Evolutionary conservation across 2,888 invertebrate species (phyloP).

Genomic region (Aphidius colemani): DNA sequence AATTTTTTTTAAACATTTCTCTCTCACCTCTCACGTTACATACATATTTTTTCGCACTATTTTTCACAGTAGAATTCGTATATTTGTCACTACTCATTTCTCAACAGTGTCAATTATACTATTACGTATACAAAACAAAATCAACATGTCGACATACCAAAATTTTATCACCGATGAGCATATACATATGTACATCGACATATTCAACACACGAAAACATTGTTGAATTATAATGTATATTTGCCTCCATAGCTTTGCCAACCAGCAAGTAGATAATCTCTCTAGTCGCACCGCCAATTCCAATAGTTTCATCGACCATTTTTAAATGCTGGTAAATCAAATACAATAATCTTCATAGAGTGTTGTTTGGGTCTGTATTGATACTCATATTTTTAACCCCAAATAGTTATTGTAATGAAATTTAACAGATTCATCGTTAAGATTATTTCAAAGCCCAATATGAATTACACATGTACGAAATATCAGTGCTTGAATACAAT

Average conservation of each 20-base stretch:
- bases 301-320: conserved; percentile 7
- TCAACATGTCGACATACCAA: conserved; percentile 22
- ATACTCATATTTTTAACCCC: conserved; percentile 18
- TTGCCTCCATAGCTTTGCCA: conserved; percentile 17
- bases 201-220: conserved; percentile 12
- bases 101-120: conserved; percentile 33
- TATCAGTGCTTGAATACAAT: conserved; percentile 27
- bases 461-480: conserved; percentile 1
- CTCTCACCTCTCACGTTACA: conserved; percentile 23
- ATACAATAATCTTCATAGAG: conserved; percentile 30
- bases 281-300: conserved; percentile 2
- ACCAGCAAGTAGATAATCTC: conserved; percentile 18
- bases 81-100: conserved; percentile 24
- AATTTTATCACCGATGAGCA: background rate
- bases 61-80: background rate
- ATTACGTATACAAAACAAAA: conserved; percentile 30
- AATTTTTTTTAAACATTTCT: background rate
- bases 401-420: conserved; percentile 16
- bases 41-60: background rate
- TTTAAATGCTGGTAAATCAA: conserved; percentile 29
- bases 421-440: conserved; percentile 26
- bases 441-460: conserved; percentile 26
- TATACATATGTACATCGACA: conserved; percentile 8
- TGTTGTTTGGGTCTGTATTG: conserved; percentile 28
- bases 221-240: conserved; percentile 27